Evolutionary conservation across 2,797 vertebrate genomes (phyloP), one percentile per base, ranked within the genome.

Genomic region (Danio kyathit): DNA sequence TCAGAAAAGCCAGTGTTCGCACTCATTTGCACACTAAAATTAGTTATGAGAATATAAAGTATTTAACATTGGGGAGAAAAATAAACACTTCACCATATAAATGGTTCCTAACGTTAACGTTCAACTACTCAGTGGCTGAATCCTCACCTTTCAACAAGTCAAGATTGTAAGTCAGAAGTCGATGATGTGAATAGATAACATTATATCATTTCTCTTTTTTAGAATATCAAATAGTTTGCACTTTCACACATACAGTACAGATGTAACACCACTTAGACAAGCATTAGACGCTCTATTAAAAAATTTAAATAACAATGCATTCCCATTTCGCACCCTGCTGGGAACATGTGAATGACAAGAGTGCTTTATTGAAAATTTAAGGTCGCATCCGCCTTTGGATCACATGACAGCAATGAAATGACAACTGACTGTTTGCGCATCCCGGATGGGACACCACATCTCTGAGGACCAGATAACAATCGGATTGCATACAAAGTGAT

Each of bases 171-270:
- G 59, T 67, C 19, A 76, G 72, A 85, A 76, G 79, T 57, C 66
- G 12, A 43, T 49, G 16, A 54, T 52, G 16, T 19, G 16, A 75
- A 51, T 64, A 63, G 46, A 56, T 56, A 5, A 67, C 44, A 29
- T 46, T 41, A 48, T 67, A 57, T 46, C 7, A 19, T 13, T 70
- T 70, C 2, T 44, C 29, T 65, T 71, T 66, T 67, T 13, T 72
- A 59, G 66, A 72, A 72, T 61, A 60, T 54, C 48, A 56, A 75
- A 74, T 46, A 8, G 79, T 80, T 70, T 63, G 41, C 65, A 82
- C 76, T 81, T 82, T 73, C 80, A 79, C 64, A 65, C 40, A 21
- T 65, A 85, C 82, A 82, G 82, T 77, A 87, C 82, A 41, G 72
- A 82, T 64, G 44, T 74, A 82, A 82, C 79, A 74, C 63, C 81